Evolutionary conservation across 2,113 vertebrate species (phyloP).

Genomic region (Rhinopomastus cyanomelas): DNA sequence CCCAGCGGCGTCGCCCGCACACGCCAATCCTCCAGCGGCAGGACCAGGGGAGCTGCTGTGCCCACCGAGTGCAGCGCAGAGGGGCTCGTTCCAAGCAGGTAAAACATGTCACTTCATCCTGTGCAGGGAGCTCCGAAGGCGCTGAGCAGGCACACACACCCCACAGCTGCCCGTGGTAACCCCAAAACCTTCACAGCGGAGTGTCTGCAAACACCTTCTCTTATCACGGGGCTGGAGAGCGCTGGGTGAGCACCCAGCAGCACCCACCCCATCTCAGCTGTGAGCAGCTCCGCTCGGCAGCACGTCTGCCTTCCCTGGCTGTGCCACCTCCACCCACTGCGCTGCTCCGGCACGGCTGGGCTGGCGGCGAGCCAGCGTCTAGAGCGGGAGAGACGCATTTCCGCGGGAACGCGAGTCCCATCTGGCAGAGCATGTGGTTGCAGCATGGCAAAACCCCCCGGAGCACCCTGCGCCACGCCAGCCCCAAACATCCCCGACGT

Average conservation of each 20-base stretch:
- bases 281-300: neutral
- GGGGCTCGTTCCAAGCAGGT: neutral
- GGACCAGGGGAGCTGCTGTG: neutral
- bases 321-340: fast-evolving
- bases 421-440: slow-evolving; percentile 26
- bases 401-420: neutral
- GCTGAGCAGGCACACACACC: fast-evolving
- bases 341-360: fast-evolving
- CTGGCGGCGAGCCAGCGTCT: neutral
- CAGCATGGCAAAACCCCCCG: neutral
- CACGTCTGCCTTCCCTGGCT: fast-evolving
- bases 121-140: neutral
- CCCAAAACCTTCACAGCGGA: neutral
- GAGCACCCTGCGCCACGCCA: neutral
- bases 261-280: neutral
- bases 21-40: neutral
- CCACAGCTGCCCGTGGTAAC: neutral
- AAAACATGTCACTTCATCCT: neutral
- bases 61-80: fast-evolving
- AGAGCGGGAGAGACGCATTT: neutral
- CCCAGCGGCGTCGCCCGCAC: neutral
- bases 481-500: fast-evolving
- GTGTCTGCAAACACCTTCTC: neutral
- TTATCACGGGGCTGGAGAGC: neutral
- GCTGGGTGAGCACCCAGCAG: neutral